These are phyloP conservation scores for Netta rufina DNA, from an alignment of 2,797 vertebrate genomes.

Conservation along the genomic window DNA sequence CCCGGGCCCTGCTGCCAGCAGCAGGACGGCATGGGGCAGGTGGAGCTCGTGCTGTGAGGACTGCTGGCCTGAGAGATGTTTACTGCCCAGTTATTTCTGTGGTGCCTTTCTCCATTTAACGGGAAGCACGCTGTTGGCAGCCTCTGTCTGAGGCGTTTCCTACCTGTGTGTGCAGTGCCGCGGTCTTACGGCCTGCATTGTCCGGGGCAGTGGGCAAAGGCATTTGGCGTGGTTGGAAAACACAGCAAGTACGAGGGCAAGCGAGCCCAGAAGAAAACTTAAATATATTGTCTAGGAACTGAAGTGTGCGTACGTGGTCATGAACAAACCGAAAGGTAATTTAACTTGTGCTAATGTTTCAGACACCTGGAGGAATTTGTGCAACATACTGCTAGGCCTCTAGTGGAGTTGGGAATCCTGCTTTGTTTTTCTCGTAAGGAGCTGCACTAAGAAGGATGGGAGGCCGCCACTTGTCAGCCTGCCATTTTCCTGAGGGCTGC, in stretches of 20 bases:
- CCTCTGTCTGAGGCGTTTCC: neutral
- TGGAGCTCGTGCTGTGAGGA: neutral
- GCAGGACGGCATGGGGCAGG: neutral
- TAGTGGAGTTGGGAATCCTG: neutral
- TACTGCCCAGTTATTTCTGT: neutral
- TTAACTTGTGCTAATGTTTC: neutral
- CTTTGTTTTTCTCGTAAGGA: neutral
- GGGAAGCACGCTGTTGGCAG: neutral
- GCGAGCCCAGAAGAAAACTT: neutral
- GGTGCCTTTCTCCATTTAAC: rapidly evolving
- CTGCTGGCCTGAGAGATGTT: neutral
- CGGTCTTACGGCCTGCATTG: rapidly evolving
- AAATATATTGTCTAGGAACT: neutral
- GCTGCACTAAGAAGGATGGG: neutral
- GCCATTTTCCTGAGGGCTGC: neutral
- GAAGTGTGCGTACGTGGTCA: rapidly evolving
- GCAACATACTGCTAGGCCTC: neutral
- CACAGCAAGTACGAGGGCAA: neutral
- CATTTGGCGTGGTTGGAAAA: neutral
- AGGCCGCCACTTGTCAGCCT: neutral
- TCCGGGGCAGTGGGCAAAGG: neutral
- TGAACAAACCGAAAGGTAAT: neutral
- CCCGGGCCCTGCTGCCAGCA: neutral
- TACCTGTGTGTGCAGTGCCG: neutral
- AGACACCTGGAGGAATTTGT: neutral